These are phyloP conservation scores for Nycteola revayana DNA, from an alignment of 2,888 invertebrate genomes.

Conservation along the genomic window DNA sequence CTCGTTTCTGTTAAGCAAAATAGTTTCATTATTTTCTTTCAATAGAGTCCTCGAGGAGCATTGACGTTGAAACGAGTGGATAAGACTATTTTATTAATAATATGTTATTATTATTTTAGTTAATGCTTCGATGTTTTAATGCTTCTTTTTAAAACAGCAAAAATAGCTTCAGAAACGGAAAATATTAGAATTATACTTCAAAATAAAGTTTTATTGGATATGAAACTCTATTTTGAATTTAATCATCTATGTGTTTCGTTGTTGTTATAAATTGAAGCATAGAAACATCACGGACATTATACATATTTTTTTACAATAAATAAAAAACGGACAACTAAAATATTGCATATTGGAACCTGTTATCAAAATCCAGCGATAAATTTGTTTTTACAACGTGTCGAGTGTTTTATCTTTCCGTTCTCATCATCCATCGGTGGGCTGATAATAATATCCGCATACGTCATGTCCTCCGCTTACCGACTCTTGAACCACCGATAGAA, in stretches of 20 bases:
- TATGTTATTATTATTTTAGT: too few species aligned
- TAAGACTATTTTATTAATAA: constrained; percentile 2
- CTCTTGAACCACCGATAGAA: constrained; percentile 36
- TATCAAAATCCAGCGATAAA: constrained; percentile 15
- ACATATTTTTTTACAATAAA: too few species aligned
- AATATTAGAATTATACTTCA: too few species aligned
- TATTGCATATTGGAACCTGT: constrained; percentile 4
- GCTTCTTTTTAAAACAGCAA: too few species aligned
- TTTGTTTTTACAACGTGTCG: constrained; percentile 6
- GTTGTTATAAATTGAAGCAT: too few species aligned
- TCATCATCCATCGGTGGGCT: constrained; percentile 8
- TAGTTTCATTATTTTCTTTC: constrained; percentile 25
- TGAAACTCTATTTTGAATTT: too few species aligned
- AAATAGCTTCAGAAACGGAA: too few species aligned
- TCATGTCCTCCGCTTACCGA: constrained; percentile 27
- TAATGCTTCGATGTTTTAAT: too few species aligned
- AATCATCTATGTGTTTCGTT: too few species aligned
- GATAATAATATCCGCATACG: constrained; percentile 24
- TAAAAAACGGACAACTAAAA: constrained; percentile 1
- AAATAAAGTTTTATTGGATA: too few species aligned
- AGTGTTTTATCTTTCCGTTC: constrained; percentile 12
- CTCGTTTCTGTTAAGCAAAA: constrained; percentile 21
- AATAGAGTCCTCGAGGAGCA: constrained; percentile 12
- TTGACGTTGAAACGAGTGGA: constrained; percentile 11
- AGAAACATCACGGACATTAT: too few species aligned